These are phyloP conservation scores for Esox masquinongy DNA, from an alignment of 2,797 vertebrate species.

Conservation along the genomic window DNA sequence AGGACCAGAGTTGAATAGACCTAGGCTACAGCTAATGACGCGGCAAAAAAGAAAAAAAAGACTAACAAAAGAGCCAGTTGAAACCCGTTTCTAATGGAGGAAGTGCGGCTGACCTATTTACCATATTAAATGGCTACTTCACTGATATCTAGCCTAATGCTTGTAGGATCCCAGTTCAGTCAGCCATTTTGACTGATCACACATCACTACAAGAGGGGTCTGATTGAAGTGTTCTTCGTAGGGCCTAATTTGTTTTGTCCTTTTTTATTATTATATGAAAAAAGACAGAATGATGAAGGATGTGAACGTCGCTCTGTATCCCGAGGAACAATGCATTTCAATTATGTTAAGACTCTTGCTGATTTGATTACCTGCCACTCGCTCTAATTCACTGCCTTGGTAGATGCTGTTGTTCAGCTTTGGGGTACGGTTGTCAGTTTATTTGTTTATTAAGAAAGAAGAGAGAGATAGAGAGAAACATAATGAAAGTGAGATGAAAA, in stretches of 20 bases:
- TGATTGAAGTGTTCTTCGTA: neutral
- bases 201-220: neutral
- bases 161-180: neutral
- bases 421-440: neutral
- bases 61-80: neutral
- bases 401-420: slow-evolving; percentile 22
- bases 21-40: neutral
- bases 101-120: neutral
- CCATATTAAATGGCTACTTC: neutral
- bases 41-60: too few relatives aligned
- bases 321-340: slow-evolving; percentile 21
- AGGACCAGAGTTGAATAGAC: neutral
- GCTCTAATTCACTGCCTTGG: slow-evolving; percentile 11
- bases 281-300: neutral
- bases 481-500: neutral
- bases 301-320: neutral
- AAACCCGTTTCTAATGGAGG: neutral
- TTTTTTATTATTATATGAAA: neutral
- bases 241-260: neutral
- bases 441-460: neutral
- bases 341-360: slow-evolving; percentile 27
- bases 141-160: neutral
- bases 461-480: neutral
- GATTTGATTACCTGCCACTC: slow-evolving; percentile 50
- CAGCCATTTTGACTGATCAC: neutral